Percentiles rank a stretch among this genome's conserved stretches.
Evolutionary conservation across 2,113 vertebrate species (phyloP).

Genomic region (Numida meleagris): DNA sequence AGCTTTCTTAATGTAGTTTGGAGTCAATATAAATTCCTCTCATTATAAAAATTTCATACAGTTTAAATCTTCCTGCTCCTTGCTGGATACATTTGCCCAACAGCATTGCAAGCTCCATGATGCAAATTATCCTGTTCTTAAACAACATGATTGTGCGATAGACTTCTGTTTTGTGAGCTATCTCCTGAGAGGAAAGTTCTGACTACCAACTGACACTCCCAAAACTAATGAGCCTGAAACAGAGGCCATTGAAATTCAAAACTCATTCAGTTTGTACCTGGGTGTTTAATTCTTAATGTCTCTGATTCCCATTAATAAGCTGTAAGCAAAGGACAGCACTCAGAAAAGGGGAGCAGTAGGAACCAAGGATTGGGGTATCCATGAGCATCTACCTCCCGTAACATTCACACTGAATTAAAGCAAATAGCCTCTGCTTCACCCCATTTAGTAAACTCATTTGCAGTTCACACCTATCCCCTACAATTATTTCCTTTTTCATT

Average conservation of each 20-base stretch:
- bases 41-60: not conserved
- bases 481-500: not conserved
- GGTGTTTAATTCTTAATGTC: constrained; percentile 7
- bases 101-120: not conserved
- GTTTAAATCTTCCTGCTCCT: not conserved
- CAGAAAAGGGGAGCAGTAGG: not conserved
- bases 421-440: not conserved
- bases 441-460: not conserved
- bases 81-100: not conserved
- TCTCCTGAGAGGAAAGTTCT: not conserved
- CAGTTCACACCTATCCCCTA: constrained; percentile 21
- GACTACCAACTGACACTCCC: not conserved
- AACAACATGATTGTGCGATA: not conserved
- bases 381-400: not conserved
- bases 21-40: not conserved
- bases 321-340: not conserved
- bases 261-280: constrained; percentile 18
- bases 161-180: not conserved
- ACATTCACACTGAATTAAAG: not conserved
- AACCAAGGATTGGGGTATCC: not conserved
- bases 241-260: constrained; percentile 41
- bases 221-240: constrained; percentile 13
- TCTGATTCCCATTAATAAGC: not conserved
- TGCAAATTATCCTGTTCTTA: not conserved
- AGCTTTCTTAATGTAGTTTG: not conserved